Evolutionary conservation across 1,140 invertebrate species (phyloP).

Genomic region (Geopemphigus sp.): DNA sequence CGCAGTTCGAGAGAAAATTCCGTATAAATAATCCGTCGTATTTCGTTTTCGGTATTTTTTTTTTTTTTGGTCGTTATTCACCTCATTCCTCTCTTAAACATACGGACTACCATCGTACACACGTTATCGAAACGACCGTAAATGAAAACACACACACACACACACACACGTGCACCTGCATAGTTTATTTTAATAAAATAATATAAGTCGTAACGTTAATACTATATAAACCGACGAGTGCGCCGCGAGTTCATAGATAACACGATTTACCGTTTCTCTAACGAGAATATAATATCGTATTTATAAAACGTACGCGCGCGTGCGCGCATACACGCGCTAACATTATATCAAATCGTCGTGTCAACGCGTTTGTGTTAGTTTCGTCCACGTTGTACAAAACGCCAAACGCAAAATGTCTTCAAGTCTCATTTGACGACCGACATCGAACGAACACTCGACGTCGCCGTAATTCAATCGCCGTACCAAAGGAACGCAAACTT

Average conservation of each 20-base stretch:
- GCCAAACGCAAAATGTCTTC: conserved; percentile 23
- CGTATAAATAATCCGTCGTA: not conserved
- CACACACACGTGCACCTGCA: not conserved
- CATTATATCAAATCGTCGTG: conserved; percentile 9
- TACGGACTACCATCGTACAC: no score
- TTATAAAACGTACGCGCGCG: not conserved
- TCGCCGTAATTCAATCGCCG: not conserved
- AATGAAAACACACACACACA: not conserved
- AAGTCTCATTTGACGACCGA: not conserved
- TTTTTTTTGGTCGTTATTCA: no score
- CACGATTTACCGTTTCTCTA: not conserved
- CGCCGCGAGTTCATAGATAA: conserved; percentile 46
- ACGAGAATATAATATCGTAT: not conserved
- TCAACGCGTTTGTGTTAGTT: conserved; percentile 5
- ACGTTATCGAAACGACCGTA: not conserved
- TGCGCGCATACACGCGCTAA: not conserved
- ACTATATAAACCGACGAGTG: conserved; percentile 20
- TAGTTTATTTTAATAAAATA: not conserved
- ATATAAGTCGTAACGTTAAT: not conserved
- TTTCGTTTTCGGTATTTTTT: not conserved
- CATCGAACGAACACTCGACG: not conserved
- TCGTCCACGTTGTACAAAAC: not conserved
- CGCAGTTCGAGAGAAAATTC: conserved; percentile 29
- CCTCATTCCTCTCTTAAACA: no score
- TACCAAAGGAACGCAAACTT: not conserved